Base-by-base conservation (phyloP, 2,113 vertebrate species). In the Spilogale gracilis region DNA sequence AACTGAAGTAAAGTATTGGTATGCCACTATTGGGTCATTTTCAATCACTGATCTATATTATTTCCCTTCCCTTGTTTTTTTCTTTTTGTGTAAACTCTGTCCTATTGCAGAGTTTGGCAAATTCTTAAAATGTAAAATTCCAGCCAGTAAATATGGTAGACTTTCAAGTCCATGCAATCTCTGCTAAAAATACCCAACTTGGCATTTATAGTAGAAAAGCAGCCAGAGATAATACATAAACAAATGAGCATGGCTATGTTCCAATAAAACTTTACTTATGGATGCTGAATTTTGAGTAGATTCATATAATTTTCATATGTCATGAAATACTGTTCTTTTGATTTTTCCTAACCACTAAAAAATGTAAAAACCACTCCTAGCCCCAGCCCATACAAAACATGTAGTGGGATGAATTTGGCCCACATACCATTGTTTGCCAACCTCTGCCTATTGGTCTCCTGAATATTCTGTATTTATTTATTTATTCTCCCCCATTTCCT, bases 31-130 rank as follows among this genome's bases (percentile, higher is more conserved):
- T 30, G 20, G 38, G 50, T 79, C 12, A 4, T 86, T 96, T 85
- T 79, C 9, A 43, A 54, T 16, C 6, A 52, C 6, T 79, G 8
- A 82, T 48, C 32, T 94, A 0, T 86, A 54, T 67, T 91, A 73
- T 30, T 74, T 6, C 18, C 16, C 52, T 74, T 6, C 18, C 16
- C 52, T 89, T 93, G 12, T 69, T 95, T 50, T 71, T 74, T 43
- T 94, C 10, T 88, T 91, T 98, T 43, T 95, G n/a, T 93, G 5
- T 83, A 78, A 73, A 73, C 23, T 45, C 25, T 69, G 30, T 27
- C 13, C 1, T 93, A 21, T 74, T 90, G 14, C 9, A 83, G 25
- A 96, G 30, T 4, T 95, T 92, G 16, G 27, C 32, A 85, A 82
- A 25, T 21, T 52, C 82, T 65, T 81, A 16, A 16, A 89, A 84